Base-by-base conservation (phyloP, 2,888 invertebrate species). In the Andrena fulva region DNA sequence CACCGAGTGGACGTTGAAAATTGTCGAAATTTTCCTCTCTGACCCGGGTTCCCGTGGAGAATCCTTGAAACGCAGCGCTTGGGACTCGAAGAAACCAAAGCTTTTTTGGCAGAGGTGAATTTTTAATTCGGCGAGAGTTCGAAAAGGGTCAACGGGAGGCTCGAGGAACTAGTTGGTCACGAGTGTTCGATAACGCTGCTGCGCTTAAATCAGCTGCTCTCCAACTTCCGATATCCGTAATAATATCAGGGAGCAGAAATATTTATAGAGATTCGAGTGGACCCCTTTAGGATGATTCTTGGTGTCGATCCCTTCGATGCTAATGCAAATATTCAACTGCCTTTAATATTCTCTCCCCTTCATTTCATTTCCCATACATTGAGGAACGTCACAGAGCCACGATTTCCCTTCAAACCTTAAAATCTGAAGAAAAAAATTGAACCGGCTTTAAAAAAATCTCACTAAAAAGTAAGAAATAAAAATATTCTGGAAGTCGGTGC, bases 81-180 rank as follows among this genome's bases (percentile, higher is more conserved):
- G 31, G 54, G 64, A 60, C 20, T 31, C 50, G 54, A 82, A 74
- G 68, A 71, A 60, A 67, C 50, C 71, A 56, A 75, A 42, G 63
- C 24, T 62, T 69, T 70, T 42, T 48, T 48, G 31, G 56, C 62
- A 70, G 56, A 64, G 74, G 60, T 33, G 73, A 75, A 78, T 80
- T 86, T 85, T 85, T 75, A 86, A 85, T 85, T 82, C 52, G 72
- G 10, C 31, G 33, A 42, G 82, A 77, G 72, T 82, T 85, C 73
- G 72, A 73, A 85, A 66, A 54, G 59, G 77, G 72, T 80, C 82
- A 77, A 59, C 35, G 33, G 77, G 20, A 62, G 76, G 70, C 69
- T 71, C 72, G 69, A 50, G 60, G 83, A 80, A 76, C 80, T 83
- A 70, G 80, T 80, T 82, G 75, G 80, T 75, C 82, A 85, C 76